phyloP scores from a whole-genome alignment of 2,888 invertebrate genomes.

The Ectropis crepuscularia region DNA sequence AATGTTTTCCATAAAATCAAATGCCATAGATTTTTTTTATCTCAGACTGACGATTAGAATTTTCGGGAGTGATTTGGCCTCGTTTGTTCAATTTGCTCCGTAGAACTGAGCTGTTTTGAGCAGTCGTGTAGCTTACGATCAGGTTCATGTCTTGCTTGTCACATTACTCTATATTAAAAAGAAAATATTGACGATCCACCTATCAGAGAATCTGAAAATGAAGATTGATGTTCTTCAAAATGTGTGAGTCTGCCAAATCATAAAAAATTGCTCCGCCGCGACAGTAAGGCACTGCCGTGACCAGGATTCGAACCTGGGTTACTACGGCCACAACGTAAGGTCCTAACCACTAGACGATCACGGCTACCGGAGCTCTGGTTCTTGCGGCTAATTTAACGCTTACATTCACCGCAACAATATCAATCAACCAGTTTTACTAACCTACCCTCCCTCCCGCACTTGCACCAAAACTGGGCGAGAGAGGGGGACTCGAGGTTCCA shows the following conservation, averaged over 20 bases:
- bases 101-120: too few relatives aligned
- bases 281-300: conserved; percentile 84
- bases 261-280: conserved; percentile 49
- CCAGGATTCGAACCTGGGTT: conserved; percentile 91
- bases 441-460: conserved; percentile 66
- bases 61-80: too few relatives aligned
- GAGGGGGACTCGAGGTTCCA: conserved; percentile 42
- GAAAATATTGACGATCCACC: too few relatives aligned
- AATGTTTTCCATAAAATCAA: too few relatives aligned
- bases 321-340: conserved; percentile 91
- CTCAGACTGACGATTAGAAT: too few relatives aligned
- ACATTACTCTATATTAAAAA: too few relatives aligned
- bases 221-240: too few relatives aligned
- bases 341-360: conserved; percentile 90
- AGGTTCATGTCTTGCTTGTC: too few relatives aligned
- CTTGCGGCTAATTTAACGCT: conserved; percentile 66
- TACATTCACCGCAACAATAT: conserved; percentile 12
- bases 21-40: too few relatives aligned
- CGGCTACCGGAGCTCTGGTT: conserved; percentile 61
- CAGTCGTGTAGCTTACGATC: too few relatives aligned
- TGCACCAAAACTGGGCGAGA: conserved; percentile 66
- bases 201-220: too few relatives aligned
- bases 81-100: too few relatives aligned
- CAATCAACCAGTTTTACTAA: conserved; percentile 16
- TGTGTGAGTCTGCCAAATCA: background rate